Base-by-base conservation (phyloP, 2,888 invertebrate genomes). In the Ormyrus rosae region DNA sequence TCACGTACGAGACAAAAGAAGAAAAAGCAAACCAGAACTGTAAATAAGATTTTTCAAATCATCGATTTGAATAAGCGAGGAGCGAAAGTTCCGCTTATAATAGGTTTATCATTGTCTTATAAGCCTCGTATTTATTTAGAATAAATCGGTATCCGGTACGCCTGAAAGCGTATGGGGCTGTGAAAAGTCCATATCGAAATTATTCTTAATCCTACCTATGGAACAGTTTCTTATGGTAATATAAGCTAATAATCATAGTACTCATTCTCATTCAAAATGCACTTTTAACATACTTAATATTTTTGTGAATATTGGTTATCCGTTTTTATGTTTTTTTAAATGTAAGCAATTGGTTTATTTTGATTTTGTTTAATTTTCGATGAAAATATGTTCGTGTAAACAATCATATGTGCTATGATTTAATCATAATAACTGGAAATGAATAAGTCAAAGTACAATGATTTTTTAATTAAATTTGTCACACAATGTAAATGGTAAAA, bases 41-140 rank as follows among this genome's bases (percentile, higher is more conserved):
- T 83, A 83, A 78, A 85, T 85, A 85, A 83, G 72, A 83, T 80
- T 83, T 34, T 83, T 84, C 82, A 80, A 85, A 83, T 80, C 82
- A 76, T 85, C 83, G 83, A 85, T 84, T 83, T 80, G 65, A 83
- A 83, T 34, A 34, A 34, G 34, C 71, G 64, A 80, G 83, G 78
- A 75, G 79, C 74, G 0, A 11, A 6, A 9, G 68, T 50, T 67
- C 63, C 83, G 82, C 84, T 87, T 86, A 76, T 85, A 85, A 85
- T 87, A 86, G 85, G 82, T 85, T 83, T 85, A 86, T 83, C 83
- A 85, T 81, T 85, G 82, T 84, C 84, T 63, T 81, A 84, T 82
- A 83, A 85, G 83, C 84, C 85, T 85, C 87, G 86, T 89, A 90
- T 89, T 90, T 89, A 89, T 90, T 89, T 84, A 83, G 84, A 88